Base-by-base conservation (phyloP, 2,113 vertebrate species). In the Anoplopoma fimbria region DNA sequence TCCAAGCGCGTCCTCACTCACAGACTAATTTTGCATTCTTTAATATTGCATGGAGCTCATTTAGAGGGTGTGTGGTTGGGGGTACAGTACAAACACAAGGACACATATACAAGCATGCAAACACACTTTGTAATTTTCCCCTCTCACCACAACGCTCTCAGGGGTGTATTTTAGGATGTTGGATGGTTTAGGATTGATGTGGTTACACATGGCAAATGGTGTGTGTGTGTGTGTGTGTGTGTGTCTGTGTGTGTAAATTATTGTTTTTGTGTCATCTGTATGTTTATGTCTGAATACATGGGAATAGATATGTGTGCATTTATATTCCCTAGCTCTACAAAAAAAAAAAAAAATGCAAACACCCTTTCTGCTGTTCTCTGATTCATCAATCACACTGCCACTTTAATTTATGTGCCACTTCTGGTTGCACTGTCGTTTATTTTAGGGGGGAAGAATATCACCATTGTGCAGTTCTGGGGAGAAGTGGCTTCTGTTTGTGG, bases 21-120 rank as follows among this genome's bases (percentile, higher is more conserved):
- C 84, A 86, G 81, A 88, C 90, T 91, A 78, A 91, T 92, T 93
- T 92, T 89, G 89, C 86, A 88, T 93, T 86, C 91, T 96, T 98
- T 96, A 97, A 98, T 98, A 97, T 97, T 98, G 96, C 96, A 98
- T 97, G 97, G 95, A 91, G 94, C 95, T 97, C 96, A 97, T 97
- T 97, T 91, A 90, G 65, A 68, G 92, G 92, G 95, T 94, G 96
- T 95, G 95, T 93, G 95, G 94, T 31, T 77, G 93, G 94, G 93
- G 69, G 21, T 79, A 57, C 63, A 68, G 63, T 92, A 88, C 91
- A 92, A 94, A 95, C 94, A 95, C 95, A 95, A 6, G 42, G 27
- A 70, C 65, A 72, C 79, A 64, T 45, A 84, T 58, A 86, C 76
- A 89, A 55, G 64, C 69, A 84, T 81, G 68, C 73, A 86, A 75